phyloP scores from a whole-genome alignment of 2,797 vertebrate genomes.

The Ibycter americanus region DNA sequence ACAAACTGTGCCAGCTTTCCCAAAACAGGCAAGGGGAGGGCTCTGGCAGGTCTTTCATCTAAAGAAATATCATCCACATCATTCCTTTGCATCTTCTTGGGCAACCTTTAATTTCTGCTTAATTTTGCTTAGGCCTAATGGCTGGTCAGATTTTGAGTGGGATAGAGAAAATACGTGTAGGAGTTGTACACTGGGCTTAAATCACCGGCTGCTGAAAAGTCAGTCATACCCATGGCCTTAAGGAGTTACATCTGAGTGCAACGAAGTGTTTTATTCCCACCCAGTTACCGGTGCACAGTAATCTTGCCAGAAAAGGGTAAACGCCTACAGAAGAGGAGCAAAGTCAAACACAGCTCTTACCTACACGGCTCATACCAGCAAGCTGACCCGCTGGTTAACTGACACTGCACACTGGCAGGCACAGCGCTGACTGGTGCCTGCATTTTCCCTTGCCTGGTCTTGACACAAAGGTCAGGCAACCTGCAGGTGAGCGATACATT shows the following conservation, averaged over 20 bases:
- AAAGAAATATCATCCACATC: background rate
- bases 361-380: accelerated
- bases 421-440: background rate
- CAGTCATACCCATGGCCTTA: background rate
- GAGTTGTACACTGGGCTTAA: background rate
- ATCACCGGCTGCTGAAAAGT: background rate
- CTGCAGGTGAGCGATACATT: background rate
- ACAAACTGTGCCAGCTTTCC: background rate
- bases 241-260: background rate
- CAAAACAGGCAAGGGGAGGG: background rate
- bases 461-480: background rate
- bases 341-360: background rate
- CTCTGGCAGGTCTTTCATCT: background rate
- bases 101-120: background rate
- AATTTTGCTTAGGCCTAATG: background rate
- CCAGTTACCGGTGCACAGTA: background rate
- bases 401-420: background rate
- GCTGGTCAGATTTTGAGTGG: background rate
- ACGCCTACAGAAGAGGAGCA: background rate
- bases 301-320: background rate
- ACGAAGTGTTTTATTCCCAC: background rate
- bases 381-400: background rate
- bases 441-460: background rate
- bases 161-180: background rate
- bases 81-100: background rate